A percentile compares a stretch with the other conserved stretches of the same genome.
Evolutionary conservation across 2,113 vertebrate genomes (phyloP).

Genomic region (Ochotona princeps): DNA sequence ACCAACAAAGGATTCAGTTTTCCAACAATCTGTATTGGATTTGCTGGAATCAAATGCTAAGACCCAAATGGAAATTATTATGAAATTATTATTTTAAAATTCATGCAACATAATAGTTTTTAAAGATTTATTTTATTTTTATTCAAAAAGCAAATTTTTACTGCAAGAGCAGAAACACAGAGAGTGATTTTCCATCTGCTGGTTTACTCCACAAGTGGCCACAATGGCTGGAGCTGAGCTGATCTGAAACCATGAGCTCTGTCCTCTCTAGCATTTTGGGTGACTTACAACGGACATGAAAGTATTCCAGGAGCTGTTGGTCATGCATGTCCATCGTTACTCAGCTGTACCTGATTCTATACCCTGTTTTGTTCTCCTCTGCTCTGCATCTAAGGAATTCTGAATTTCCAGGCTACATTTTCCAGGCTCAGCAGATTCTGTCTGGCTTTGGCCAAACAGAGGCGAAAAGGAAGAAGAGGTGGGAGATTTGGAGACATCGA

Average conservation of each 20-base stretch:
- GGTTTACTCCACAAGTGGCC: too few relatives aligned
- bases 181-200: too few relatives aligned
- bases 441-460: background rate
- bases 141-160: too few relatives aligned
- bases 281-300: background rate
- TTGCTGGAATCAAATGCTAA: background rate
- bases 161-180: too few relatives aligned
- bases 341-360: background rate
- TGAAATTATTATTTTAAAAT: background rate
- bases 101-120: background rate
- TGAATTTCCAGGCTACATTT: background rate
- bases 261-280: background rate
- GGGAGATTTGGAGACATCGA: background rate
- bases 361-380: background rate
- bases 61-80: background rate
- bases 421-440: background rate
- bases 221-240: too few relatives aligned
- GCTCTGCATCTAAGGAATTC: background rate
- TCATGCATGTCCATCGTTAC: background rate
- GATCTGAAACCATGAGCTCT: background rate
- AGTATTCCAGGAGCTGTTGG: background rate
- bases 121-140: background rate
- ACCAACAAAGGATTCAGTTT: slow-evolving; percentile 1
- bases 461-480: background rate
- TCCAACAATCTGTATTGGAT: background rate